Evolutionary conservation across 2,113 vertebrate species (phyloP), one percentile per base, ranked within the genome.

Genomic region (Calyptomena viridis): DNA sequence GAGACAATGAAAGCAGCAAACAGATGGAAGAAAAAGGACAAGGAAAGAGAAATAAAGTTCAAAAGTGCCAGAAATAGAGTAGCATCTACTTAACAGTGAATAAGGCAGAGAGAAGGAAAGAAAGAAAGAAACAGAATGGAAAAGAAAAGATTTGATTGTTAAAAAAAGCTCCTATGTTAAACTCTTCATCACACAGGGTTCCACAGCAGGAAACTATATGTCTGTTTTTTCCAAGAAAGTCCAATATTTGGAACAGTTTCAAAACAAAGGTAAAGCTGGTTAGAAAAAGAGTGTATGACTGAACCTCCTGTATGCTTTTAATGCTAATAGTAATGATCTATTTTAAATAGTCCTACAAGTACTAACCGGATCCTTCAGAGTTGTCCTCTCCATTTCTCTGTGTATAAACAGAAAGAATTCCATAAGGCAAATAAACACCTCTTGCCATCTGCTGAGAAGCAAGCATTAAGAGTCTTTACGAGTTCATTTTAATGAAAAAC

Each of bases 351-450:
- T 60, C 49, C 44, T 58, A 12, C 39, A 72, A 72, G 67, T 30
- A 69, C 40, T 59, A 73, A 68, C 44, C 0, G 0, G 84, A 80
- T 55, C 67, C 37, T 80, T 87, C 79, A 46, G 56, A 91, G 74
- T 13, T 77, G 79, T 96, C 64, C 30, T 81, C 49, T 92, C 52
- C 5, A 1, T 56, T 86, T 90, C 52, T 68, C 88, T 90, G 66
- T 44, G 77, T 60, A 93, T 90, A 94, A 95, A 92, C 92, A 90
- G 80, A 89, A 94, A 73, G 78, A 82, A 93, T 85, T 96, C 77
- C 86, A 83, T 49, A 72, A 92, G 77, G 86, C 84, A 94, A 96
- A 96, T 89, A 96, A 96, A 94, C 95, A 96, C 95, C 94, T 96
- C 94, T 92, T 87, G 78, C 77, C 86, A 96, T 96, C 95, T 94